A percentile compares a stretch with the other conserved stretches of the same genome.
Evolutionary conservation across 2,888 invertebrate species (phyloP).

Genomic region (Diachrysia chrysitis): DNA sequence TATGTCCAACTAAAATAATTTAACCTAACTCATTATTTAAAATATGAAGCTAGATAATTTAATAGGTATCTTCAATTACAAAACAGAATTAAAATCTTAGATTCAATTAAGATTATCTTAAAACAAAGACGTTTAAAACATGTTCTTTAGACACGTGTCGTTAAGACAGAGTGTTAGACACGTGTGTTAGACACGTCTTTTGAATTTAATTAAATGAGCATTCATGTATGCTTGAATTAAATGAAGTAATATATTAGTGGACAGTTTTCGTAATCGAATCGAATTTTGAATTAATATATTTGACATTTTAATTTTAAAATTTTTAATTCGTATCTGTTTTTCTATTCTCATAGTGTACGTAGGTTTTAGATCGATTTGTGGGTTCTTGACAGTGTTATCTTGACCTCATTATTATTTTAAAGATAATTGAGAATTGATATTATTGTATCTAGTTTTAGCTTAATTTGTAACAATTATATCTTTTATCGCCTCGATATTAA

Average conservation of each 20-base stretch:
- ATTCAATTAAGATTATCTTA: constrained; percentile 43
- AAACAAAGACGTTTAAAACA: constrained; percentile 44
- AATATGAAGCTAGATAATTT: neutral
- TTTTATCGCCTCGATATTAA: too few relatives aligned
- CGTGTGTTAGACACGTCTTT: constrained; percentile 32
- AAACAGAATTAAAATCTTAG: constrained; percentile 39
- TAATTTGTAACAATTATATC: too few relatives aligned
- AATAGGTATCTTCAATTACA: constrained; percentile 12
- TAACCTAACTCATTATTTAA: neutral
- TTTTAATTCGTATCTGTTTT: too few relatives aligned
- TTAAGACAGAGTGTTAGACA: too few relatives aligned
- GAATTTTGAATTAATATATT: neutral
- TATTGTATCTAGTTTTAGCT: too few relatives aligned
- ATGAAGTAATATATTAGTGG: constrained; percentile 25
- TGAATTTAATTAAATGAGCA: constrained; percentile 43
- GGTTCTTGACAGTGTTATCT: too few relatives aligned
- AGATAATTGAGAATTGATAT: too few relatives aligned
- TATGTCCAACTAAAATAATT: neutral
- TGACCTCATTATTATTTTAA: too few relatives aligned
- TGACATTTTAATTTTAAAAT: neutral
- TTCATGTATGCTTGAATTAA: constrained; percentile 40
- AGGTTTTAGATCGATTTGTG: too few relatives aligned
- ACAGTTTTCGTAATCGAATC: constrained; percentile 19
- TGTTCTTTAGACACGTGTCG: constrained; percentile 50
- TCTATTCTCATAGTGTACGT: too few relatives aligned